phyloP scores from a whole-genome alignment of 2,888 invertebrate genomes.

The Tachina fera region DNA sequence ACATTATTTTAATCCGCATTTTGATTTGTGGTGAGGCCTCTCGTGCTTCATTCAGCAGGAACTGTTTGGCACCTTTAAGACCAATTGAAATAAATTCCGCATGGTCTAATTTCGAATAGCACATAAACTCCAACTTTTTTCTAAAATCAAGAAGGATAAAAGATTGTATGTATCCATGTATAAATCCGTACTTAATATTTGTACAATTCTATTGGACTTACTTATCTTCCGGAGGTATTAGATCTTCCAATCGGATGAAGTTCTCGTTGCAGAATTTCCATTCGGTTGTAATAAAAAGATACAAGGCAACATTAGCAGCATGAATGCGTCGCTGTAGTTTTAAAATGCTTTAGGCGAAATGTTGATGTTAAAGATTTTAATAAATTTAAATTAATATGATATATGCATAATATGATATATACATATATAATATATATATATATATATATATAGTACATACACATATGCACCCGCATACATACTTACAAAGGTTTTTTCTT shows the following conservation, averaged over 20 bases:
- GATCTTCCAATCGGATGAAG: conserved; percentile 73
- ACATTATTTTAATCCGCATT: conserved; percentile 75
- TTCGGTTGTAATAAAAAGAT: conserved; percentile 89
- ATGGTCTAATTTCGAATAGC: conserved; percentile 74
- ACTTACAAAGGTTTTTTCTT: conserved; percentile 89
- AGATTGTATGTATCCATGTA: background rate
- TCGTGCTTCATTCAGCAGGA: conserved; percentile 78
- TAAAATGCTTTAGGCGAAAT: conserved; percentile 86
- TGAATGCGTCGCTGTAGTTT: conserved; percentile 92
- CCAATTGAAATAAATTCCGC: conserved; percentile 77
- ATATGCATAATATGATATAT: too few relatives aligned
- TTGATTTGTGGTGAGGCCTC: conserved; percentile 75
- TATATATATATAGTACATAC: too few relatives aligned
- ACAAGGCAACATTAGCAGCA: conserved; percentile 88
- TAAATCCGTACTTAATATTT: background rate
- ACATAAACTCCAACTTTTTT: conserved; percentile 64
- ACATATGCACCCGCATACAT: too few relatives aligned
- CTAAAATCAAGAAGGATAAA: conserved; percentile 49
- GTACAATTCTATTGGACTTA: conserved; percentile 15
- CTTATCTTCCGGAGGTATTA: conserved; percentile 58
- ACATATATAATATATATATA: too few relatives aligned
- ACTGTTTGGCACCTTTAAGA: conserved; percentile 79
- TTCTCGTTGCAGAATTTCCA: conserved; percentile 90
- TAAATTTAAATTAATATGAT: background rate
- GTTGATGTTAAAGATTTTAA: conserved; percentile 6